Evolutionary conservation across 2,113 vertebrate species (phyloP), one percentile per base, ranked within the genome.

Genomic region (Hassar affinis): DNA sequence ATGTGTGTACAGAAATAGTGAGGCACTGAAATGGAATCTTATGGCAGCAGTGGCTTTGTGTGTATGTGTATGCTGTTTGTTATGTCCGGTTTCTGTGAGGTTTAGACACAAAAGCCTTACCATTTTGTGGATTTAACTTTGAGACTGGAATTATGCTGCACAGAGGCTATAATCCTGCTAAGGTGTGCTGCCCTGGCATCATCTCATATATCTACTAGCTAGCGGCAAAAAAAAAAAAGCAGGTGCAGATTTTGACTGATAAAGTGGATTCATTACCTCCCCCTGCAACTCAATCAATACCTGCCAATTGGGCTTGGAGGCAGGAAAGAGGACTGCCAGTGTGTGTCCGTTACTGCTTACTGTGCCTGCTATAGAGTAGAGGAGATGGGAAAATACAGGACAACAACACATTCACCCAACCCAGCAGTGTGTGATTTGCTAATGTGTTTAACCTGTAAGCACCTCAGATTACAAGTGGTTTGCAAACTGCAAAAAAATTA

Each of bases 221-320:
- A 56, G 42, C 20, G 3, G 74, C n/a, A n/a, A n/a, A 82, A 80
- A 85, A 11, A 81, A 86, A 42, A 80, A 27, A 51, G 51, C 38
- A 42, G 84, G 38, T n/a, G 57, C 64, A 45, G 74, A 59, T 75
- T 86, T 75, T 75, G 78, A 83, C 59, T 83, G 83, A 87, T 86
- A 77, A 85, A 86, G 66, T 80, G 79, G 66, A 82, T 88, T 85
- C 85, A 87, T 86, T 80, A 86, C 80, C 38, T 82, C 59, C 18
- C 33, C 30, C 64, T 68, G 64, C 64, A 68, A 68, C 64, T 68
- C 64, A 84, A 79, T 87, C 83, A 25, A 85, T 85, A 84, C 64
- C 72, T 85, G 86, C 77, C 81, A 79, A 75, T 35, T 86, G 71
- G 69, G 71, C 49, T 30, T n/a, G 49, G 76, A 57, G 47, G 42